Evolutionary conservation across 2,888 invertebrate genomes (phyloP).

Genomic region (Escarpia spicata): DNA sequence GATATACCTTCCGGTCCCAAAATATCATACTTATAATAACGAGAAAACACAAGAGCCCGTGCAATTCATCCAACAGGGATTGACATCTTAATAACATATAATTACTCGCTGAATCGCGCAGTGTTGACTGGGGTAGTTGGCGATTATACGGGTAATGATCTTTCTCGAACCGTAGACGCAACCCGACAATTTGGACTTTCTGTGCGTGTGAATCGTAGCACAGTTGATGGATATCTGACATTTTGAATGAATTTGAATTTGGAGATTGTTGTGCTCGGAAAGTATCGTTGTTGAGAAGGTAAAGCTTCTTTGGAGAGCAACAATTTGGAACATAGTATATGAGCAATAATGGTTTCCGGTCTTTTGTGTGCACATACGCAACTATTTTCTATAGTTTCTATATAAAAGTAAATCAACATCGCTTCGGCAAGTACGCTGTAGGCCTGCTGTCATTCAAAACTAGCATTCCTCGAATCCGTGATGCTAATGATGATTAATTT

Average conservation of each 20-base stretch:
- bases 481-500: no score
- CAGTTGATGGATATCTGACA: background rate
- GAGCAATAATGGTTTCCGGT: background rate
- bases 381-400: background rate
- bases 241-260: background rate
- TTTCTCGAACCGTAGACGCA: background rate
- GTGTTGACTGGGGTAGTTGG: background rate
- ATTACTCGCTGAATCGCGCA: background rate
- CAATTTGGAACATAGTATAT: background rate
- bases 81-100: conserved; percentile 4
- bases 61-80: background rate
- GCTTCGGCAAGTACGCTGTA: no score
- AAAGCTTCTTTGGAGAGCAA: background rate
- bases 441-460: no score
- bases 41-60: background rate
- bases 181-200: background rate
- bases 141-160: background rate
- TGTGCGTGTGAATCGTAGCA: background rate
- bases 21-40: background rate
- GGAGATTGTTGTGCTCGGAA: background rate
- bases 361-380: background rate
- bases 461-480: no score
- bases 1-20: background rate
- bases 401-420: background rate
- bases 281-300: background rate